Evolutionary conservation across 37 sponge, comb jelly and placozoan genomes (phyloP).

Genomic region (Beroe ovata): DNA sequence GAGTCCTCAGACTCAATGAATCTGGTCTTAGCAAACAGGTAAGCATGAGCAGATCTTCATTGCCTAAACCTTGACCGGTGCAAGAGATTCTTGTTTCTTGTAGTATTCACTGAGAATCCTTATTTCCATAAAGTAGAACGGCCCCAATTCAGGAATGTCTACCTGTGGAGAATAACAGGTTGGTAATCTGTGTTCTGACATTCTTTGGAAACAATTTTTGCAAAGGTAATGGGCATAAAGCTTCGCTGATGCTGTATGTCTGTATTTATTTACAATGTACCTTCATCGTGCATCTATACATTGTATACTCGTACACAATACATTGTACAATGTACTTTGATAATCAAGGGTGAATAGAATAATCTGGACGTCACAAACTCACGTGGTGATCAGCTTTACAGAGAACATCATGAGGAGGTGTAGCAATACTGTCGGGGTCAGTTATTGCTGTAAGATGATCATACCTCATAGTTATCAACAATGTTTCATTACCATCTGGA

Average conservation of each 20-base stretch:
- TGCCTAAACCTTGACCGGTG: not conserved
- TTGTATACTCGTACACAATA: too few species aligned
- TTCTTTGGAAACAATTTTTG: too few species aligned
- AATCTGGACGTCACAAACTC: too few species aligned
- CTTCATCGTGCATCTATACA: too few species aligned
- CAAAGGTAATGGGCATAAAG: not conserved
- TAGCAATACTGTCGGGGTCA: not conserved
- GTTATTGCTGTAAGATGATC: not conserved
- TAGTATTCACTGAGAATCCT: slow-evolving; percentile 32
- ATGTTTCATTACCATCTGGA: not conserved
- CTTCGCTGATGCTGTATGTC: too few species aligned
- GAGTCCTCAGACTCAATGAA: too few species aligned
- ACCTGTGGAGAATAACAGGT: not conserved
- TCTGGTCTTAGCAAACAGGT: too few species aligned
- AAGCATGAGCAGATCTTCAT: too few species aligned
- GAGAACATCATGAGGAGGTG: slow-evolving; percentile 35
- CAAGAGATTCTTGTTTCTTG: slow-evolving; percentile 36
- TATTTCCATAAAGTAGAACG: slow-evolving; percentile 32
- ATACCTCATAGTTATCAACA: not conserved
- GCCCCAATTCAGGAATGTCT: not conserved
- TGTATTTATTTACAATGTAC: too few species aligned
- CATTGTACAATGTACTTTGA: too few species aligned
- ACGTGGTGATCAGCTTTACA: slow-evolving; percentile 12
- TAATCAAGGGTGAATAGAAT: too few species aligned
- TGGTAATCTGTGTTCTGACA: not conserved